Evolutionary conservation across 2,888 invertebrate genomes (phyloP).

Genomic region (Oxyteleia sp.): DNA sequence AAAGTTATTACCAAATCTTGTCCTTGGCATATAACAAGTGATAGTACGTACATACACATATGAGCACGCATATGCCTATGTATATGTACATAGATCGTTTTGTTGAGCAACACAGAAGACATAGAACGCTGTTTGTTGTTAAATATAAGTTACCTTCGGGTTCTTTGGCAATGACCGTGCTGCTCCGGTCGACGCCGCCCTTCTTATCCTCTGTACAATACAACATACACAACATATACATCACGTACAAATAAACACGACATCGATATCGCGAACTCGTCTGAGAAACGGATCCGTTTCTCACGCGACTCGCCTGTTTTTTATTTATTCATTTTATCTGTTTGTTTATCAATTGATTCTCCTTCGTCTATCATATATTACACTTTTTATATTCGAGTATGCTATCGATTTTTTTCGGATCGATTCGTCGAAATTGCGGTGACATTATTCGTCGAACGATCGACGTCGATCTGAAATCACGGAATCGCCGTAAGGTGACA

Average conservation of each 20-base stretch:
- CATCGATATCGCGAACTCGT: constrained; percentile 62
- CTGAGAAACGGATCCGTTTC: constrained; percentile 39
- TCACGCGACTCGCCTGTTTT: constrained; percentile 54
- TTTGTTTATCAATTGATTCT: constrained; percentile 16
- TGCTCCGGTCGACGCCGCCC: constrained; percentile 96
- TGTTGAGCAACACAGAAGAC: constrained; percentile 73
- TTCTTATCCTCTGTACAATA: constrained; percentile 95
- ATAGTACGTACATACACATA: constrained; percentile 64
- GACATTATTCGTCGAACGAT: neutral
- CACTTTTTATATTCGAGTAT: constrained; percentile 6
- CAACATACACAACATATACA: constrained; percentile 89
- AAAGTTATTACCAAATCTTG: constrained; percentile 61
- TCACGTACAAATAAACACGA: constrained; percentile 85
- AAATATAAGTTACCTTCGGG: constrained; percentile 92
- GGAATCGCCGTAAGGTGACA: neutral
- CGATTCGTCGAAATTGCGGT: constrained; percentile 32
- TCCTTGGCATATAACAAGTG: constrained; percentile 68
- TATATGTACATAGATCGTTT: constrained; percentile 67
- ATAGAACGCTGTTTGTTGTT: constrained; percentile 78
- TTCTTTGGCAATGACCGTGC: constrained; percentile 97
- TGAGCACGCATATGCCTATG: constrained; percentile 57
- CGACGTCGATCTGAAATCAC: neutral
- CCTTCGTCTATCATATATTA: constrained; percentile 7
- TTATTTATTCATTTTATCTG: constrained; percentile 13
- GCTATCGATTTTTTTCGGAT: constrained; percentile 3